Base-by-base conservation (phyloP, 2,797 vertebrate genomes). In the Lepilemur ruficaudatus region DNA sequence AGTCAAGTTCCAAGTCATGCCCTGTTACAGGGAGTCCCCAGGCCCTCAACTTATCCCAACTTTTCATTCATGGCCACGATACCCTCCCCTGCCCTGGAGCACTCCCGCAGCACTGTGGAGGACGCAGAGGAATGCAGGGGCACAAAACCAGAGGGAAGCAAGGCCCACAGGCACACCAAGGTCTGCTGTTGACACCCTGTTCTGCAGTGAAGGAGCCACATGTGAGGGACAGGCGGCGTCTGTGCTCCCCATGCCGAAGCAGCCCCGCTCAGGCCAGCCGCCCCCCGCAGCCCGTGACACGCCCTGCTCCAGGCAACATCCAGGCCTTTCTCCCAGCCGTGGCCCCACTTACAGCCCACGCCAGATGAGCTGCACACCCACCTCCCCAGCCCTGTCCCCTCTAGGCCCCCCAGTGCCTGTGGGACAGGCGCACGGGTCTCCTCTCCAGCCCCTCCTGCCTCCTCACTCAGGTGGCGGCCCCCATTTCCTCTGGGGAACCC, bases 81-180 rank as follows among this genome's bases (percentile, higher is more conserved):
- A 17, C 63, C 30, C 63, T n/a, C 43, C 63, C 38, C 48, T 8
- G 9, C 55, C 41, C 20, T 2, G 15, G 35, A 32, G 70, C 13
- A 28, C 7, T 7, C 80, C 70, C 32, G 12, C 18, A 52, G 86
- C 25, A 1, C 7, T 17, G 12, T 4, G 1, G 75, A 75, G 65
- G 59, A 46, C 38, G 12, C 0, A 4, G 22, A 87, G 80, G 41
- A 59, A 25, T 0, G 0, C 5, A 28, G 76, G 57, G 32, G 15
- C 32, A 32, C 61, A 65, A 3, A 65, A n/a, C 59, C 38, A 13
- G 57, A 76, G 32, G 5, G 20, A 30, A 14, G 14, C 2, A 1
- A 46, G 50, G 46, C 35, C 41, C 55, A 22, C 4, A 18, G 52
- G 35, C 41, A 0, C 22, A 18, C 1, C 63, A 18, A 18, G 15